Evolutionary conservation across 2,888 invertebrate genomes (phyloP), one percentile per base, ranked within the genome.

Genomic region (Morinoia aosen): DNA sequence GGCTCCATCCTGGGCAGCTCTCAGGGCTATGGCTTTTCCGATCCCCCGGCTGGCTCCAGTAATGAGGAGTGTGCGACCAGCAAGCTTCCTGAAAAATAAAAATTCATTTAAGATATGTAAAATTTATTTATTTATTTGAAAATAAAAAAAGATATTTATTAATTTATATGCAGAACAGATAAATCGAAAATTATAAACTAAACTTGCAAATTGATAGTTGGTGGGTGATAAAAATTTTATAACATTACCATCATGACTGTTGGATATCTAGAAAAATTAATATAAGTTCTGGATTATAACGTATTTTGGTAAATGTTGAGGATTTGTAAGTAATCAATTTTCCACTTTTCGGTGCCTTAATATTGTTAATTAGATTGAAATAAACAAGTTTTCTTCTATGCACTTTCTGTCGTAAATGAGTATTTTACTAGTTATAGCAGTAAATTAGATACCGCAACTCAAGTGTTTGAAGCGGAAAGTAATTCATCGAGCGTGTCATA

Each of bases 31-130:
- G 39, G 98, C 98, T 97, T 99, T 98, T 0, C 99, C 99, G 97
- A 99, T 99, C 58, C 99, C 99, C 97, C 99, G 98, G 95, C 99
- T 99, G 39, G 99, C 99, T 93, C 99, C 99, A 58, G 99, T 99
- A 97, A 99, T 99, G 97, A 99, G 99, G 95, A 99, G 97, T 3
- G 99, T 99, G 97, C 98, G 98, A 3, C 99, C 99, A 96, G 98
- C 98, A 97, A 98, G 97, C 97, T 98, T 98, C 95, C 98, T 98
- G 97, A 40, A 96, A 97, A 88, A 58, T 90, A 96, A 61, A 96
- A 76, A 33, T 33, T 2, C 7, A 76, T 33, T 33, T 33, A 33
- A 96, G 5, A 90, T 14, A 76, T 33, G 25, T 16, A 7, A 19
- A 76, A 76, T 64, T 58, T 58, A 5, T n/a, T n/a, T n/a, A 88